Base-by-base conservation (phyloP, 2,797 vertebrate genomes). In the Kryptopterus vitreolus region DNA sequence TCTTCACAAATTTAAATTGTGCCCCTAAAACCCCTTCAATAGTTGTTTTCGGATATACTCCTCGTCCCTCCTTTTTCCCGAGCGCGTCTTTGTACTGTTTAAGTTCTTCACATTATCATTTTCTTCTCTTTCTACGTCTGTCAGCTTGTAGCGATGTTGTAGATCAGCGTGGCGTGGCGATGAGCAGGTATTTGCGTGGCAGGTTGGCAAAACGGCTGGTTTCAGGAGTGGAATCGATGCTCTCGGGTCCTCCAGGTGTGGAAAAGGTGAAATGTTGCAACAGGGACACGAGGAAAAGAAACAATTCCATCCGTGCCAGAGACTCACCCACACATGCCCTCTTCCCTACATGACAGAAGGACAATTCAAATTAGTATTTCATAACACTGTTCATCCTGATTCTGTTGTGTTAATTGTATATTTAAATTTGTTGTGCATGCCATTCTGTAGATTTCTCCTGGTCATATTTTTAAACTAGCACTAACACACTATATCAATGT, bases 321-420 rank as follows among this genome's bases (percentile, higher is more conserved):
- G 91, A 89, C 87, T 95, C 94, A 2, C 95, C 95, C 0, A 92
- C 93, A 86, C 95, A 96, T 12, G 89, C 24, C 0, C 94, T 88
- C 82, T 95, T 95, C 74, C 95, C 95, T 94, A 83, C 26, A 48
- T 74, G 65, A 29, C 29, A 18, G 0, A 33, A 63, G 31, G n/a
- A 61, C 24, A 24, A 2, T 24, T 66, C 48, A 20, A 12, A 0
- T 55, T 31, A 59, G 24, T 24, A n/a, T 48, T 43, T 5, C n/a
- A n/a, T 22, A 35, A 13, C 26, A 52, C 24, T 52, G 8, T 26
- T 46, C 31, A 55, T n/a, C 2, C 12, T 69, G 7, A 50, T 50
- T 48, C 66, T 71, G 50, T 53, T 50, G 10, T 7, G 43, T 48
- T 52, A 16, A 43, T 43, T 70, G 3, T 31, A 31, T 26, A 18